A percentile compares a stretch with the other conserved stretches of the same genome.
phyloP scores from a whole-genome alignment of 1,140 invertebrate species.

The Drosophila fuyamai region DNA sequence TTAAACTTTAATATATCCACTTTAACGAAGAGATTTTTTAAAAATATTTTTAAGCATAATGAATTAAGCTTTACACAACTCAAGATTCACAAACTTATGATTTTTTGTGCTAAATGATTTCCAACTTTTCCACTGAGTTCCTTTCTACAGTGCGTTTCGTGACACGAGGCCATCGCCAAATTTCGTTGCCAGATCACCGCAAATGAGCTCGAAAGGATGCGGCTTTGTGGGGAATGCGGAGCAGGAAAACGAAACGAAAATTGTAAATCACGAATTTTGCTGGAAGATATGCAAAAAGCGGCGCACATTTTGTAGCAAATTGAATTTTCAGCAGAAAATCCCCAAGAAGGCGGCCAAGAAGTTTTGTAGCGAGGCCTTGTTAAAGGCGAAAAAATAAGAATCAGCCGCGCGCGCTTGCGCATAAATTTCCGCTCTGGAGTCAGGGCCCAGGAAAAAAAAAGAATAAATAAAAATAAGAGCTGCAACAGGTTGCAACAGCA shows the following conservation, averaged over 20 bases:
- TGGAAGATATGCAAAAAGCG: conserved; percentile 82
- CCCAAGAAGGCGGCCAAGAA: conserved; percentile 23
- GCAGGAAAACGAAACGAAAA: conserved; percentile 79
- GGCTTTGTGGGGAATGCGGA: conserved; percentile 34
- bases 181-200: conserved; percentile 21
- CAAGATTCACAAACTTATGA: no score
- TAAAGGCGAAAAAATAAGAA: conserved; percentile 84
- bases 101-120: no score
- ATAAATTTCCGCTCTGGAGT: conserved; percentile 67
- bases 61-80: no score
- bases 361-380: conserved; percentile 59
- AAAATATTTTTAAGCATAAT: no score
- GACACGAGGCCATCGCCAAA: conserved; percentile 28
- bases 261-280: conserved; percentile 84
- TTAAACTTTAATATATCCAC: no score
- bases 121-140: no score
- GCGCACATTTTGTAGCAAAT: conserved; percentile 83
- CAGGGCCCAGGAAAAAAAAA: conserved; percentile 35
- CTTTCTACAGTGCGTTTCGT: conserved; percentile 14
- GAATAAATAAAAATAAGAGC: conserved; percentile 56
- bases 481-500: conserved; percentile 59
- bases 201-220: conserved; percentile 66
- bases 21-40: no score
- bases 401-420: conserved; percentile 78
- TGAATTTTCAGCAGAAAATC: conserved; percentile 82